These are phyloP conservation scores for Scolopax mira DNA, from an alignment of 2,113 vertebrate genomes.

Conservation along the genomic window DNA sequence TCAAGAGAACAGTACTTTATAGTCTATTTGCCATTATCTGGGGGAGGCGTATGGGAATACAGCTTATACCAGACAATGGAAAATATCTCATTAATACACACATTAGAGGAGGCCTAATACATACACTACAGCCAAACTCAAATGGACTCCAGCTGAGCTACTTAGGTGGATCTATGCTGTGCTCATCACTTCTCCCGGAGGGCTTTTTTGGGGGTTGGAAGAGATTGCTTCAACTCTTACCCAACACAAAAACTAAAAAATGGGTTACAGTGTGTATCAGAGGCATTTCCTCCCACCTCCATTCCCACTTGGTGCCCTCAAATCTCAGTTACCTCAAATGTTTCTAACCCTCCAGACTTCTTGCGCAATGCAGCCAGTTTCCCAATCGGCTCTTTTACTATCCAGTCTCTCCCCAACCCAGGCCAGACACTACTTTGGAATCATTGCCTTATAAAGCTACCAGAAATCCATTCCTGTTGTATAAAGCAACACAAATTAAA, in stretches of 20 bases:
- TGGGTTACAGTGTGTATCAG: neutral
- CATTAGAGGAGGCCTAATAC: neutral
- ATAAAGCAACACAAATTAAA: neutral
- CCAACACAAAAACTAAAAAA: neutral
- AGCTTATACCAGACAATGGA: neutral
- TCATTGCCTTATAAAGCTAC: neutral
- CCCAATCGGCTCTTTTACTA: neutral
- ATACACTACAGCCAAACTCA: neutral
- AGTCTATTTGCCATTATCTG: neutral
- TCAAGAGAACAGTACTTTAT: neutral
- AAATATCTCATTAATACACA: neutral
- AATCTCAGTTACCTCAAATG: neutral
- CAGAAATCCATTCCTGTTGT: neutral
- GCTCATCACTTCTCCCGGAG: neutral
- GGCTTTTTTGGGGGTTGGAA: neutral
- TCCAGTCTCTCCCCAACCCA: neutral
- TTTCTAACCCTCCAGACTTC: neutral
- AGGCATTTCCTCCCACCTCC: neutral
- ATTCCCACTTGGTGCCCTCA: neutral
- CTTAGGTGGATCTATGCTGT: neutral
- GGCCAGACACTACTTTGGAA: neutral
- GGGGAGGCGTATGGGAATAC: neutral
- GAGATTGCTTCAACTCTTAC: neutral
- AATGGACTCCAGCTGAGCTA: neutral
- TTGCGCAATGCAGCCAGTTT: rapidly evolving